Base-by-base conservation (phyloP, 2,113 vertebrate species). In the Tetrax tetrax region DNA sequence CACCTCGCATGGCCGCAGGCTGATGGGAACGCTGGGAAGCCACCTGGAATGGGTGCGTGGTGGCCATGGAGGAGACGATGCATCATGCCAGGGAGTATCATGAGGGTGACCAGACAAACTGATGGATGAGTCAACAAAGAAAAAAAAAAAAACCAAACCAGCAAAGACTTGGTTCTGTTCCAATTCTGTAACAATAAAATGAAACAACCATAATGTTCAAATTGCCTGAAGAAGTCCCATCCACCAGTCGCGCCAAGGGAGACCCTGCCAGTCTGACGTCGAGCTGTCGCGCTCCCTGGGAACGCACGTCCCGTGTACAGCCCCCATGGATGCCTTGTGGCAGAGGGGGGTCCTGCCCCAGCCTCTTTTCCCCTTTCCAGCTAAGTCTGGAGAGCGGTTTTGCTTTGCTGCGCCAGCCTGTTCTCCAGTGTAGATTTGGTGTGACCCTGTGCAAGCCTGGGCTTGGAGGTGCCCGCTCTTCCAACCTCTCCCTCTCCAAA, bases 161-260 rank as follows among this genome's bases (percentile, higher is more conserved):
- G 7, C 22, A 38, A 65, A 66, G 41, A 51, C 71, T 83, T 75
- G 53, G 35, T 89, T 89, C 50, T 70, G 5, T 90, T 93, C 50
- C 86, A 84, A 3, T 47, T 70, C 57, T 61, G 0, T 54, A 81
- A 56, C 82, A 90, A 89, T 81, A 38, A 91, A 92, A 77, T 18
- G 29, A 50, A 90, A 37, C 54, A 77, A 66, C 38, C 71, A 31
- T 41, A 3, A 1, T 66, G 68, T 70, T 95, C 41, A 12, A 28
- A 10, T 38, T 74, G 64, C 68, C 83, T 78, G 64, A 33, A 70
- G 86, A 43, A 74, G 89, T 95, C 68, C 68, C 76, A 41, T 31
- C 86, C 66, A 9, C 9, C 66, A 31, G 70, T 2, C 0, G 6
- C 0, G 1, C 54, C 0, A 0, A 29, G n/a, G 54, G 59, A 65